Evolutionary conservation across 92 coral and sea anemone species (phyloP), one percentile per base, ranked within the genome.

Genomic region (Phymanthus crucifer): DNA sequence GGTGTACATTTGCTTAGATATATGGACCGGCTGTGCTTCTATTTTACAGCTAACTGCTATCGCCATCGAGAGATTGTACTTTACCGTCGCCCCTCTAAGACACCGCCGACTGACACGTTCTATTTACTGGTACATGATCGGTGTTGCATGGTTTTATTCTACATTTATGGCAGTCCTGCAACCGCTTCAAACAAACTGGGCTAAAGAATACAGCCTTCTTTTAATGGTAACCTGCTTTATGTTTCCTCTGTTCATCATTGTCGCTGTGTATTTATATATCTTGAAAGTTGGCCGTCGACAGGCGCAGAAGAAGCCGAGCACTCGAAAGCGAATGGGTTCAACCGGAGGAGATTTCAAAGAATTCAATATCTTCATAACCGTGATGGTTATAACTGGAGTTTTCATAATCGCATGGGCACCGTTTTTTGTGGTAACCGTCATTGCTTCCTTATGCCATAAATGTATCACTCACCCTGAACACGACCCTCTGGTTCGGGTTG

Each of bases 41-140:
- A 92, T 94, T 47, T 73, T 94, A 7, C 98, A 94, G 74, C 90
- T 94, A 19, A 94, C 98, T 58, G 90, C 98, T 17, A 94, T 94
- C 21, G 90, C 94, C 26, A 57, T 92, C 54, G 98, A 94, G 84
- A 84, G 98, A 50, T 88, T 88, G 65, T 45, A 93, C 70, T 94
- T 91, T 27, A 85, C 88, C 32, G 87, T 89, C 11, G 86, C 93
- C 65, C 98, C 97, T 21, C 83, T 90, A 66, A 54, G 77, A 36
- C 97, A 92, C 80, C 94, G 97, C 14, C 86, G 82, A 31, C 85
- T 92, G 52, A 82, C 88, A 1, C 85, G 78, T 1, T 79, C 80
- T 0, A 84, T 88, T 1, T 92, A 92, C 83, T 72, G 83, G 75
- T 54, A 76, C 58, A 92, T 92, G 92, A 46, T 90, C 4, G 48